Conservation (phyloP, 2,797 vertebrate species). For the Enteromius treurensis region DNA sequence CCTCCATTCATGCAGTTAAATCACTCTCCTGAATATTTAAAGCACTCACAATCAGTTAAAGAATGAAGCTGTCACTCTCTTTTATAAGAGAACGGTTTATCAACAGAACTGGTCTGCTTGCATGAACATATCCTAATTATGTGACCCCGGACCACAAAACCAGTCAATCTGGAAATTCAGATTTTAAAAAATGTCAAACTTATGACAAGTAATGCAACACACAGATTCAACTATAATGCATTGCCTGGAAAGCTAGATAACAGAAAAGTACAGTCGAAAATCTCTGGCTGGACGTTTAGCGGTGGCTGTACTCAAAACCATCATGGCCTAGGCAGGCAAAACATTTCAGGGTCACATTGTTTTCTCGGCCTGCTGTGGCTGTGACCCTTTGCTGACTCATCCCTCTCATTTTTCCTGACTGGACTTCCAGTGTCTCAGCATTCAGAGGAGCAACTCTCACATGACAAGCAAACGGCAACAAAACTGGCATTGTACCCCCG, state of each 20-base stretch:
- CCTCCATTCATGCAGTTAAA: constrained; percentile 2
- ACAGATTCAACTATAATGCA: neutral
- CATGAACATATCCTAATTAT: neutral
- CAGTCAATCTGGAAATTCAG: neutral
- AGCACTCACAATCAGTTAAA: neutral
- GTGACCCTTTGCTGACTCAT: constrained; percentile 48
- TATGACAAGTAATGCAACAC: neutral
- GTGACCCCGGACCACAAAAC: too few relatives aligned
- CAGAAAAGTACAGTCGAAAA: neutral
- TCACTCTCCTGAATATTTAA: neutral
- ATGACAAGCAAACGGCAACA: constrained; percentile 69
- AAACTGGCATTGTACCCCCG: constrained; percentile 64
- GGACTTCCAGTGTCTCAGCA: constrained; percentile 64
- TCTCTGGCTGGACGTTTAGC: neutral
- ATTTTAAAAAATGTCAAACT: neutral
- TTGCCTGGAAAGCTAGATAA: neutral
- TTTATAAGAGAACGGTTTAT: neutral
- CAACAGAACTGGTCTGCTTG: neutral
- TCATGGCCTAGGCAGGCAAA: neutral
- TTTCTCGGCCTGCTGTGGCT: constrained; percentile 41
- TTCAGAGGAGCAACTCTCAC: constrained; percentile 57
- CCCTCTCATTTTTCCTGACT: constrained; percentile 53
- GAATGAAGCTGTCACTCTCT: neutral
- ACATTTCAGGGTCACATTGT: constrained; percentile 35
- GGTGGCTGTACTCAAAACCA: neutral